phyloP scores from a whole-genome alignment of 2,113 vertebrate species.

The Laticauda colubrina region DNA sequence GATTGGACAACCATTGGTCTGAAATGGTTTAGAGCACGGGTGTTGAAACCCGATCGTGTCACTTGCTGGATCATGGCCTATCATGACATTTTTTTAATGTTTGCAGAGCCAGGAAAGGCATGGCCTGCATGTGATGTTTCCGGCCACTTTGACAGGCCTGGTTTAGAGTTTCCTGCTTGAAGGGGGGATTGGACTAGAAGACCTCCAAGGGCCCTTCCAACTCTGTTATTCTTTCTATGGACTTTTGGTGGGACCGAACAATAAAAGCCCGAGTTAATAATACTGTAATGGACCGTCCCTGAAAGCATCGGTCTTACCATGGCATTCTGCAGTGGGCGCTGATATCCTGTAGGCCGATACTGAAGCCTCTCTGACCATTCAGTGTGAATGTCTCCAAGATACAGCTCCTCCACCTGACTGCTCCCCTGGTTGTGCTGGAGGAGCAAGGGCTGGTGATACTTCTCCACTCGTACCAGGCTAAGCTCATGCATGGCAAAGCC shows the following conservation, averaged over 20 bases:
- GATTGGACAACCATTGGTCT: background rate
- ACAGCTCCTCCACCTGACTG: slow-evolving; percentile 79
- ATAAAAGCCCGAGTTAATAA: background rate
- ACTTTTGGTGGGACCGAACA: background rate
- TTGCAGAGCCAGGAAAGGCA: too few relatives aligned
- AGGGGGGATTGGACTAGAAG: background rate
- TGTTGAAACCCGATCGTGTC: too few relatives aligned
- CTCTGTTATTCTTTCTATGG: background rate
- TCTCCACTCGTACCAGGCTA: slow-evolving; percentile 79
- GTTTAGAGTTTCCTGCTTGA: background rate
- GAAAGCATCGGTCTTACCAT: slow-evolving; percentile 72
- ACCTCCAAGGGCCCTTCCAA: background rate
- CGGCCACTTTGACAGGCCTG: background rate
- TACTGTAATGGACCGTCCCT: background rate
- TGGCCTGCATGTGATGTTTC: too few relatives aligned
- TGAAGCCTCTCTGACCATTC: slow-evolving; percentile 78
- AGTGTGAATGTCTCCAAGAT: slow-evolving; percentile 86
- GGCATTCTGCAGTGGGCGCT: slow-evolving; percentile 82
- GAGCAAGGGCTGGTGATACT: slow-evolving; percentile 60
- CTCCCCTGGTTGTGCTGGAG: slow-evolving; percentile 51
- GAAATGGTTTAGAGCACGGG: background rate
- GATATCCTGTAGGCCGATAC: slow-evolving; percentile 84
- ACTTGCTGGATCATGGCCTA: too few relatives aligned
- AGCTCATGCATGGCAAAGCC: slow-evolving; percentile 89
- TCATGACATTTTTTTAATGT: too few relatives aligned